Percentiles rank a stretch among this genome's conserved stretches.
These are phyloP conservation scores for Mustelus asterias DNA, from an alignment of 2,113 vertebrate species.

Conservation along the genomic window DNA sequence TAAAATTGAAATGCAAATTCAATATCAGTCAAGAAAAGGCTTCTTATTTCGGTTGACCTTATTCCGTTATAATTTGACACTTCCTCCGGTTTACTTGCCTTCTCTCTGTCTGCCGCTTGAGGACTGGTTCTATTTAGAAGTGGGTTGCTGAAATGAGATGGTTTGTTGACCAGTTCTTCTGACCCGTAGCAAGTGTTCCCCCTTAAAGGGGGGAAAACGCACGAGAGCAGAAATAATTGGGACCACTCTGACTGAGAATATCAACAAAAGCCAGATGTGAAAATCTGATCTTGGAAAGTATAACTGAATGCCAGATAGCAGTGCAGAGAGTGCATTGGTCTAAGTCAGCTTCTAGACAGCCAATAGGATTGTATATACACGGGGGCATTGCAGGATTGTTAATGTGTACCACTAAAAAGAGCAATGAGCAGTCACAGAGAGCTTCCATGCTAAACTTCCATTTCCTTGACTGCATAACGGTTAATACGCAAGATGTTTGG, in stretches of 20 bases:
- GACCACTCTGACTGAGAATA: neutral
- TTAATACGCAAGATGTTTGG: neutral
- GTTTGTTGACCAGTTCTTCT: neutral
- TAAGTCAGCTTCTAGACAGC: neutral
- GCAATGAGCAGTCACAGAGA: neutral
- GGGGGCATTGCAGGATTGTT: neutral
- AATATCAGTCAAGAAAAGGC: neutral
- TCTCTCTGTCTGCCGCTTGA: neutral
- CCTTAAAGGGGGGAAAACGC: neutral
- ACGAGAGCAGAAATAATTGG: neutral
- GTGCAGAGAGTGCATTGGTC: neutral
- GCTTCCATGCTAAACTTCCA: neutral
- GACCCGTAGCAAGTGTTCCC: neutral
- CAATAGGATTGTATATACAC: neutral
- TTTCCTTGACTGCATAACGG: neutral
- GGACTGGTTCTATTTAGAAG: slow-evolving; percentile 9
- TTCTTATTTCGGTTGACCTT: neutral
- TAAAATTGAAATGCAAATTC: neutral
- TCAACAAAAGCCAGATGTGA: slow-evolving; percentile 25
- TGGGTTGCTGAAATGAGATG: neutral
- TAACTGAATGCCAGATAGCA: neutral
- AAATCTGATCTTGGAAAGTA: neutral
- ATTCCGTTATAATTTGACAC: neutral
- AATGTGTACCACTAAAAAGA: neutral
- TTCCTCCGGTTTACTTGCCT: neutral